phyloP scores from a whole-genome alignment of 2,113 vertebrate species.

The Hiodon tergisus region DNA sequence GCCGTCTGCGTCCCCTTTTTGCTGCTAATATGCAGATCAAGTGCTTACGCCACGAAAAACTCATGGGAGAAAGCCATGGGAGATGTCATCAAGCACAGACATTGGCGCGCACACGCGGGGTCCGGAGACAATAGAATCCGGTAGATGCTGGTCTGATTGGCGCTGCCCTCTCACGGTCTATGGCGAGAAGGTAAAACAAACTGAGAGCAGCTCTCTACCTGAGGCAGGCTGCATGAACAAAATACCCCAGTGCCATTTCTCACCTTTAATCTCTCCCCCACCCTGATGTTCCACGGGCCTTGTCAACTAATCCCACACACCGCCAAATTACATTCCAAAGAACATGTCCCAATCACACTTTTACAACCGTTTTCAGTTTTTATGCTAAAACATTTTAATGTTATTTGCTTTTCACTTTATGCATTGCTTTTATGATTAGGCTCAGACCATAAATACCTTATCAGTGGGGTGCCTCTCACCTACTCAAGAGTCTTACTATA shows the following conservation, averaged over 20 bases:
- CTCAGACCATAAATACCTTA: neutral
- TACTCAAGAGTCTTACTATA: neutral
- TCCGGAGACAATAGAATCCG: neutral
- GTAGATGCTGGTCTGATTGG: neutral
- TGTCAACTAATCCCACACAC: neutral
- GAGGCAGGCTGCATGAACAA: no score
- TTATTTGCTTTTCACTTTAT: constrained; percentile 18
- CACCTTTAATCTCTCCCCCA: constrained; percentile 54
- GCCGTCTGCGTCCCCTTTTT: no score
- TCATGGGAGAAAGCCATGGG: no score
- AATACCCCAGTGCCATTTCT: constrained; percentile 10
- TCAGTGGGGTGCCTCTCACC: neutral
- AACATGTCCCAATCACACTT: neutral
- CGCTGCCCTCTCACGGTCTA: neutral
- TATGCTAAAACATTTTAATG: constrained; percentile 2
- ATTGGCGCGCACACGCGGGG: no score
- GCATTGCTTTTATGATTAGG: constrained; percentile 19
- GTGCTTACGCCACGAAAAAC: no score
- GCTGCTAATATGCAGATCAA: no score
- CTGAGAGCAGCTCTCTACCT: constrained; percentile 3
- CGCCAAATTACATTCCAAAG: neutral
- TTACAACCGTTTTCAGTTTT: neutral
- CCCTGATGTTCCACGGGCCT: constrained; percentile 34
- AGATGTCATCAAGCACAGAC: no score
- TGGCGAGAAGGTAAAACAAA: constrained; percentile 11